Base-by-base conservation (phyloP, 2,888 invertebrate genomes). In the Drosophila tripunctata region DNA sequence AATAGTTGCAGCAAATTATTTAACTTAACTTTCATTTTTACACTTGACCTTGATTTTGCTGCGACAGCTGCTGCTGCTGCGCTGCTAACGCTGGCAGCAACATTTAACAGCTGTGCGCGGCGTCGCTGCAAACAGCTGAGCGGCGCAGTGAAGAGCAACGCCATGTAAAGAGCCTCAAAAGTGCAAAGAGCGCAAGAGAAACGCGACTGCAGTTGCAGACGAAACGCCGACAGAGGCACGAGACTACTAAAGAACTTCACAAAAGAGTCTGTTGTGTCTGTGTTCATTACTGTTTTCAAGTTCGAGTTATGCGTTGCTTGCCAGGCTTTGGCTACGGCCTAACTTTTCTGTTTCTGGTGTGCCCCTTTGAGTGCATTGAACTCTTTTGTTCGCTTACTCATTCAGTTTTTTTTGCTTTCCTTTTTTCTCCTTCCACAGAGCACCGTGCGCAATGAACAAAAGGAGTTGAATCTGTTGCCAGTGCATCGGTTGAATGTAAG, bases 371-470 rank as follows among this genome's bases (percentile, higher is more conserved):
- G 50, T 62, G 40, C 50, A 67, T 22, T 41, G 57, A 52, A 50
- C 63, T 6, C 35, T 17, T 12, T 8, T 5, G 2, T 17, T 21
- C 33, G n/a, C 4, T 52, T 51, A 61, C 48, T 52, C 14, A 58
- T 40, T 35, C n/a, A n/a, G 15, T 45, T 44, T 8, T 52, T 41
- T 4, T 31, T 52, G 4, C 27, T 43, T 52, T n/a, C 30, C 17
- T 56, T 6, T 7, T 38, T 33, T 27, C 27, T 27, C 27, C 10
- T 27, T 15, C 5, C 7, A 31, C 66, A 91, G 91, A 89, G 85
- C 63, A 89, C 89, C 47, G 90, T 91, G 19, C 88, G 88, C 58
- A 89, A 85, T 75, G 91, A 91, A 60, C 91, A 91, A 60, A 89
- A 90, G 58, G 90, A 91, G 41, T 67, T 91, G 17, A 89, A 70